A percentile compares a stretch with the other conserved stretches of the same genome.
phyloP scores from a whole-genome alignment of 1,140 invertebrate genomes.

The Drosophila mauritiana region DNA sequence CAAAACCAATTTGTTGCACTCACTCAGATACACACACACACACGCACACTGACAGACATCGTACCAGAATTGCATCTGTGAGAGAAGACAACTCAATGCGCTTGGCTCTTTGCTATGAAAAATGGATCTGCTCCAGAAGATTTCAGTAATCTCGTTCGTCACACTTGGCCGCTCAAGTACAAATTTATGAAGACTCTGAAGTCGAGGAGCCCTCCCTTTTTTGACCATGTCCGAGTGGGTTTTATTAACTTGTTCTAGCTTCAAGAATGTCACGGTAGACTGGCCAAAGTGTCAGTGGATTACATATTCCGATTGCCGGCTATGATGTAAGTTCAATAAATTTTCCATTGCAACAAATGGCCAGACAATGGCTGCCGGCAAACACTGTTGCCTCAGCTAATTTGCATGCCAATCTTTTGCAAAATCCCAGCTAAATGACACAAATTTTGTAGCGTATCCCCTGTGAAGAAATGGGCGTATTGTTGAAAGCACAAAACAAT shows the following conservation, averaged over 20 bases:
- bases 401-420: slow-evolving; percentile 58
- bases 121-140: slow-evolving; percentile 85
- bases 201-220: slow-evolving; percentile 1
- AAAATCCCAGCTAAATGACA: slow-evolving; percentile 58
- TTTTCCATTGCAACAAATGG: slow-evolving; percentile 58
- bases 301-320: slow-evolving; percentile 37
- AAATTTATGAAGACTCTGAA: slow-evolving; percentile 74
- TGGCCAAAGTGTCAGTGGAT: slow-evolving; percentile 67
- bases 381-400: slow-evolving; percentile 50
- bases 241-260: slow-evolving; percentile 72
- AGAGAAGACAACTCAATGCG: slow-evolving; percentile 68
- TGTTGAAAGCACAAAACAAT: slow-evolving; percentile 67
- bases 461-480: slow-evolving; percentile 69
- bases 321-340: slow-evolving; percentile 75
- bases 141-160: slow-evolving; percentile 85
- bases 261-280: slow-evolving; percentile 76
- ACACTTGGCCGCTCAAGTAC: slow-evolving; percentile 84
- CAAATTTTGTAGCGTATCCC: slow-evolving; percentile 5
- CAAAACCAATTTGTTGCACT: slow-evolving; percentile 79
- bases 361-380: slow-evolving; percentile 31
- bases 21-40: slow-evolving; percentile 42
- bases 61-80: slow-evolving; percentile 53
- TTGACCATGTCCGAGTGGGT: slow-evolving; percentile 53
- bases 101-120: slow-evolving; percentile 70
- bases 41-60: background rate